phyloP scores from a whole-genome alignment of 2,113 vertebrate species.

The Pycnonotus jocosus region DNA sequence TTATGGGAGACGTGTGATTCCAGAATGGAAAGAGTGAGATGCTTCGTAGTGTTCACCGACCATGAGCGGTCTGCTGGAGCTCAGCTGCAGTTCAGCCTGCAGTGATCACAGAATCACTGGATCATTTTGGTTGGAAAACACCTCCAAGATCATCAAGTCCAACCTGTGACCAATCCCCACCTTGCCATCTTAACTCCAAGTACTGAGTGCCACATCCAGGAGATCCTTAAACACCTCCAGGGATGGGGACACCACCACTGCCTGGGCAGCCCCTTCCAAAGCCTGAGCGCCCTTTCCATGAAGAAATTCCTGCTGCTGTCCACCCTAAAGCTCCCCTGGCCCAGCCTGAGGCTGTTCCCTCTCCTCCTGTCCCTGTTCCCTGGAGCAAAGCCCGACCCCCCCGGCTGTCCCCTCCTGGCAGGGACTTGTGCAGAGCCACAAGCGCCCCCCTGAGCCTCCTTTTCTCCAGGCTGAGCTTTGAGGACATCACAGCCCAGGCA shows the following conservation, averaged over 20 bases:
- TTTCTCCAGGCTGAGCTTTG: neutral
- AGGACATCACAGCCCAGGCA: neutral
- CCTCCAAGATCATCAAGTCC: neutral
- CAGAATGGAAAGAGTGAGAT: neutral
- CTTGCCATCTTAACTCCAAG: neutral
- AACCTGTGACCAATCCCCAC: neutral
- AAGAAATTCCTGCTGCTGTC: fast-evolving
- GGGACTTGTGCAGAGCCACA: neutral
- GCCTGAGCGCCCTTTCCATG: neutral
- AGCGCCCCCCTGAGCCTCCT: neutral
- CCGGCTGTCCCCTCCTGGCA: neutral
- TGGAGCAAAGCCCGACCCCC: fast-evolving
- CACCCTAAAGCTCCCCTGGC: fast-evolving
- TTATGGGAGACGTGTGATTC: neutral
- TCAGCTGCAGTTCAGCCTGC: neutral
- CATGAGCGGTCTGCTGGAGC: neutral
- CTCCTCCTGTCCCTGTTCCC: neutral
- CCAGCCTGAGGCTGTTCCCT: neutral
- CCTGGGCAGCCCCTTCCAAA: neutral
- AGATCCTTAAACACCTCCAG: neutral
- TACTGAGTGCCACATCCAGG: neutral
- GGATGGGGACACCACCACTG: neutral
- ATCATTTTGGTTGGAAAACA: neutral
- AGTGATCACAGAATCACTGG: neutral
- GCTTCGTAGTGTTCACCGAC: neutral